Base-by-base conservation (phyloP, 2,888 invertebrate species). In the Arrhopalites spinosus region DNA sequence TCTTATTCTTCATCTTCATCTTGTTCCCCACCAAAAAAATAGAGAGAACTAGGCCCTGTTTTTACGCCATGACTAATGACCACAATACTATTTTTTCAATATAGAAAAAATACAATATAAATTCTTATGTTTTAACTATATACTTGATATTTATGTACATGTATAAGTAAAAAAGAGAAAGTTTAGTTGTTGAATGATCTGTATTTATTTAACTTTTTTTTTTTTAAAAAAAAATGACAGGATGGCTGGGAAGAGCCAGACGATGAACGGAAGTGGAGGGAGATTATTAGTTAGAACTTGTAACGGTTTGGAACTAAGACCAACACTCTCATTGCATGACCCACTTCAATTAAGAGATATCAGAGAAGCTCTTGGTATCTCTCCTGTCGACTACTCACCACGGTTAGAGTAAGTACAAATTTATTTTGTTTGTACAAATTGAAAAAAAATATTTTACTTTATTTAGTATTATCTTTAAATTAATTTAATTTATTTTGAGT, bases 301-400 rank as follows among this genome's bases (percentile, higher is more conserved):
- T 85, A 92, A 92, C 84, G 92, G 92, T 77, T 87, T 92, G 80
- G 92, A 92, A 86, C 87, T 92, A 82, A 87, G 91, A 67, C 84
- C 84, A 75, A 81, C 83, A 53, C 75, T 83, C 47, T 80, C 82
- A 45, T 73, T 82, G 45, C 79, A 82, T 72, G 82, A 81, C 74
- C 81, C 81, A 43, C 78, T 83, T 59, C 83, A 82, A 76, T 75
- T 82, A 66, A 74, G 83, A 70, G 81, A 83, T 67, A 81, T 83
- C 53, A 76, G 81, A 27, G 83, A 83, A 70, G 83, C 83, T 13
- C 76, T 83, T 29, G 81, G 83, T 64, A 74, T 83, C 25, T 79
- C 82, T 23, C 79, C 78, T 67, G 79, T 81, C 73, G 82, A 82
- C 74, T 83, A 82, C 72, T 83, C 82, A 68, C 81, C 83, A 66